These are phyloP conservation scores for Mya arenaria DNA, from an alignment of 1,140 invertebrate genomes.

Conservation along the genomic window DNA sequence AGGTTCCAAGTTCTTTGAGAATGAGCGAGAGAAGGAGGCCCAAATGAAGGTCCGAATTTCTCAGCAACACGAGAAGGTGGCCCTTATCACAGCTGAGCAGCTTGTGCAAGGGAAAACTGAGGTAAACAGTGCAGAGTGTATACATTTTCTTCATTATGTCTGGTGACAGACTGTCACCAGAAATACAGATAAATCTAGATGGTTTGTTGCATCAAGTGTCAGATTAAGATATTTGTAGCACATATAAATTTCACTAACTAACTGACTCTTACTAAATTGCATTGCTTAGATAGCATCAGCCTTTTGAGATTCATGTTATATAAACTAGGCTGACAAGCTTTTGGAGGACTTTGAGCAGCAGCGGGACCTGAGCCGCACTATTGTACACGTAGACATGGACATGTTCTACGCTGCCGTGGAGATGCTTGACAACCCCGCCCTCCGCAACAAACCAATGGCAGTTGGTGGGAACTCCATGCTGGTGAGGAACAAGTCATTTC, in stretches of 20 bases:
- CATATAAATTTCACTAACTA: no score
- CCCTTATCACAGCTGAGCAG: slow-evolving; percentile 77
- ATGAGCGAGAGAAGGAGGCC: slow-evolving; percentile 82
- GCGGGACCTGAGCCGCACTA: slow-evolving; percentile 82
- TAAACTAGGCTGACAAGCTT: slow-evolving; percentile 82
- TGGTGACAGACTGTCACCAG: no score
- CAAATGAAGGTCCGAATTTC: slow-evolving; percentile 79
- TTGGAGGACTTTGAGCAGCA: slow-evolving; percentile 76
- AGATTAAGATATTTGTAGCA: no score
- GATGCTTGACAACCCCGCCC: slow-evolving; percentile 84
- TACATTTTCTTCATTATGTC: no score
- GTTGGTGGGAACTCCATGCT: slow-evolving; percentile 86
- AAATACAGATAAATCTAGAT: no score
- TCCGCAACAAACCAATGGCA: slow-evolving; percentile 86
- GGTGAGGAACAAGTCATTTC: slow-evolving; percentile 73
- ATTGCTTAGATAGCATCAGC: no score
- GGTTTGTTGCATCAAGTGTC: no score
- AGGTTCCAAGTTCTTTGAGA: slow-evolving; percentile 84
- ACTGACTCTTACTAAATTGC: no score
- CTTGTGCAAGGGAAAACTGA: slow-evolving; percentile 76
- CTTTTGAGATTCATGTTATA: no score
- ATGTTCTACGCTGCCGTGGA: slow-evolving; percentile 87
- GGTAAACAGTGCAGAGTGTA: slow-evolving; percentile 63
- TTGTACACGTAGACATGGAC: slow-evolving; percentile 88
- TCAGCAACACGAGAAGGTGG: slow-evolving; percentile 76